Evolutionary conservation across 2,113 vertebrate genomes (phyloP).

Genomic region (Pitta sordida): DNA sequence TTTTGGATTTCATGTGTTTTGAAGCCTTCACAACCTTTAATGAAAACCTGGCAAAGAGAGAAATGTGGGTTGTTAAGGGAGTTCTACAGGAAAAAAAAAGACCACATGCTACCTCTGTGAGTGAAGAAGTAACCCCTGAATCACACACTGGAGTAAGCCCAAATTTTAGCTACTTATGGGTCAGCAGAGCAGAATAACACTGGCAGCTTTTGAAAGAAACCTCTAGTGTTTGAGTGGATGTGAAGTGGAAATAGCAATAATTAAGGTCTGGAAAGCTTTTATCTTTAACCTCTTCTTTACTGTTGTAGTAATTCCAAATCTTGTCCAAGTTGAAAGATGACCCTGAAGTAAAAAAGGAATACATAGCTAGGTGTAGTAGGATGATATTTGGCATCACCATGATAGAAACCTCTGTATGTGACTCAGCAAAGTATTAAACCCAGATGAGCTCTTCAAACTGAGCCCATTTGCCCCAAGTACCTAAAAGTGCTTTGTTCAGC

Average conservation of each 20-base stretch:
- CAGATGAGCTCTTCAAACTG: background rate
- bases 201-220: background rate
- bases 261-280: background rate
- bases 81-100: background rate
- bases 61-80: background rate
- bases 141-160: background rate
- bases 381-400: background rate
- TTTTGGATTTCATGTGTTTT: background rate
- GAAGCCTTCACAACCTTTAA: background rate
- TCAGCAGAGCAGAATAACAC: conserved; percentile 4
- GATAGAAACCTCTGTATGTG: background rate
- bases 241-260: background rate
- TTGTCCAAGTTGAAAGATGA: background rate
- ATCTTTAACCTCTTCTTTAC: conserved; percentile 3
- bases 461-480: background rate
- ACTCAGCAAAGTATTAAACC: background rate
- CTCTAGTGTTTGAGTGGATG: background rate
- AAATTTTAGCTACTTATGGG: conserved; percentile 1
- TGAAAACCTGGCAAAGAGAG: background rate
- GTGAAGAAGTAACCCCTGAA: background rate
- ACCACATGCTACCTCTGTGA: background rate
- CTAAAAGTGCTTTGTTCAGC: background rate
- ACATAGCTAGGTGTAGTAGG: background rate
- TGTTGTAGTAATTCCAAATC: background rate
- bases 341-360: background rate